Conservation (phyloP, 2,113 vertebrate genomes). For the Peromyscus polionotus region DNA sequence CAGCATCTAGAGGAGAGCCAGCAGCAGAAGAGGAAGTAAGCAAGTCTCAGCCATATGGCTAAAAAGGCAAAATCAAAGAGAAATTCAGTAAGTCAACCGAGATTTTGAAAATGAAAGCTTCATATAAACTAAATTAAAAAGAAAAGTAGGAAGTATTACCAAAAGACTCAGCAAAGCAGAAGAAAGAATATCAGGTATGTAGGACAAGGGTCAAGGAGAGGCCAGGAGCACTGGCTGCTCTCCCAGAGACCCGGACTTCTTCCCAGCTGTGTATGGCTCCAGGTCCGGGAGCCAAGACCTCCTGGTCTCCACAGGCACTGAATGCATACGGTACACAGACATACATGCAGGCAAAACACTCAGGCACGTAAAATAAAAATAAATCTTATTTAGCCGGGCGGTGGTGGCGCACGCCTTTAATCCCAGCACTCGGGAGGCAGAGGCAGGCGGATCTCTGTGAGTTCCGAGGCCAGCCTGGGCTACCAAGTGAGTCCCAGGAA, state of each 20-base stretch:
- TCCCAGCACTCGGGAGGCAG: no score
- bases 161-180: background rate
- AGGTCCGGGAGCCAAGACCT: background rate
- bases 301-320: background rate
- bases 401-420: no score
- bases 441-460: no score
- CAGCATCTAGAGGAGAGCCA: background rate
- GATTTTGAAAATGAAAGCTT: background rate
- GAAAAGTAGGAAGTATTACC: background rate
- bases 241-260: background rate
- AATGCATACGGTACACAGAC: background rate
- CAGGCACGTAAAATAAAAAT: background rate
- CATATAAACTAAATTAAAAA: background rate
- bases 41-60: background rate
- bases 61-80: background rate
- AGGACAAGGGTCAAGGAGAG: background rate
- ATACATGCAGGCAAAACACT: background rate
- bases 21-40: background rate
- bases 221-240: background rate
- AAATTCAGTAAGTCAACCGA: background rate
- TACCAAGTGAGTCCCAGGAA: no score
- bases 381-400: background rate
- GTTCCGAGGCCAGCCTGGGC: no score
- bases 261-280: background rate
- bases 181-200: background rate